Percentiles rank a stretch among this genome's conserved stretches.
These are phyloP conservation scores for Oedothorax gibbosus DNA, from an alignment of 1,140 invertebrate species.

Conservation along the genomic window DNA sequence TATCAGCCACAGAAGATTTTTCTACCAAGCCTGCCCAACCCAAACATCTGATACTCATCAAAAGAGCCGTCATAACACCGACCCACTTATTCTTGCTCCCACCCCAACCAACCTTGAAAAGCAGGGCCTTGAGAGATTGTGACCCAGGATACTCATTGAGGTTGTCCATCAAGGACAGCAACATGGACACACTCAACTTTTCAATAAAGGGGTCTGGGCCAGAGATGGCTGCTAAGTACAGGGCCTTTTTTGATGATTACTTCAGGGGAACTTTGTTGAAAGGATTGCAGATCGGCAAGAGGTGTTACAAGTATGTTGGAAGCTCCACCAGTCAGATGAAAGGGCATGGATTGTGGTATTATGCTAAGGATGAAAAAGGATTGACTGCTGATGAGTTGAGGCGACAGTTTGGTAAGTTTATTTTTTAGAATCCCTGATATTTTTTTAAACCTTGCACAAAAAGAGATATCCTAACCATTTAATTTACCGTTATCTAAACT, in stretches of 20 bases:
- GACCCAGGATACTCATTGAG: slow-evolving; percentile 61
- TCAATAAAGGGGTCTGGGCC: not conserved
- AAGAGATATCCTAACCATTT: too few relatives aligned
- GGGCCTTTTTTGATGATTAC: slow-evolving; percentile 36
- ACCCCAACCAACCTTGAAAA: slow-evolving; percentile 58
- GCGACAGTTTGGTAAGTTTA: slow-evolving; percentile 63
- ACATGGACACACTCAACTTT: slow-evolving; percentile 47
- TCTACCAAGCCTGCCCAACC: not conserved
- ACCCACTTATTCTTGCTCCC: slow-evolving; percentile 53
- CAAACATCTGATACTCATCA: slow-evolving; percentile 30
- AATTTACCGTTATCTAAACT: too few relatives aligned
- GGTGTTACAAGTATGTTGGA: slow-evolving; percentile 65
- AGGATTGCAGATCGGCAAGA: slow-evolving; percentile 61
- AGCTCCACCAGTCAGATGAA: slow-evolving; percentile 66
- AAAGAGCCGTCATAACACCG: slow-evolving; percentile 60
- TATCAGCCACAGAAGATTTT: not conserved
- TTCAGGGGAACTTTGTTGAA: slow-evolving; percentile 44
- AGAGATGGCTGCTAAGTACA: not conserved
- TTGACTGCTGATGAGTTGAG: slow-evolving; percentile 54
- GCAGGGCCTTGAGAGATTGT: slow-evolving; percentile 58
- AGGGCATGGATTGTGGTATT: slow-evolving; percentile 66
- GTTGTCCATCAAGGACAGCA: slow-evolving; percentile 59
- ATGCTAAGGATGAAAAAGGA: slow-evolving; percentile 61
- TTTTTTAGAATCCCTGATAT: too few relatives aligned
- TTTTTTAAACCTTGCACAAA: too few relatives aligned